Conservation (phyloP, 2,113 vertebrate genomes). For the Platichthys stellatus region DNA sequence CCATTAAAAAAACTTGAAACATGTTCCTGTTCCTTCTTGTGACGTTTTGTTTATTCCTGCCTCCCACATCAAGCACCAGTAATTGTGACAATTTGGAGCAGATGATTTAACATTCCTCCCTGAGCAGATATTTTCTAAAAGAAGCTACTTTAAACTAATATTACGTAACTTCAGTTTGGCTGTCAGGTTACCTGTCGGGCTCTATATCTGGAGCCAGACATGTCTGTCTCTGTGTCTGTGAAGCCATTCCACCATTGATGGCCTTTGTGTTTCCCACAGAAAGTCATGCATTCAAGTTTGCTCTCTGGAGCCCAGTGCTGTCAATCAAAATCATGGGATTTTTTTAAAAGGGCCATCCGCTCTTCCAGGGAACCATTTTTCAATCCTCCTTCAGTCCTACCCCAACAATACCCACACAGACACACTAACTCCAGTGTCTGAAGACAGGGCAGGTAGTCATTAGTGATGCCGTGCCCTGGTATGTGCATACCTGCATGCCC, state of each 20-base stretch:
- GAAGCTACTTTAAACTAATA: constrained; percentile 40
- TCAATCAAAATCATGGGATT: constrained; percentile 69
- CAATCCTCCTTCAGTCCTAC: constrained; percentile 40
- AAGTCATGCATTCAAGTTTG: constrained; percentile 65
- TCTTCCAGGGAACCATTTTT: constrained; percentile 55
- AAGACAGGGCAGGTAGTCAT: constrained; percentile 68
- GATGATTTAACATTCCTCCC: constrained; percentile 22
- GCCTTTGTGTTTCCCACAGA: constrained; percentile 67
- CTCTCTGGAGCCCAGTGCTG: constrained; percentile 56
- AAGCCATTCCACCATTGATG: constrained; percentile 36
- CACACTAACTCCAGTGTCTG: constrained; percentile 47
- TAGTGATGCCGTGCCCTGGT: constrained; percentile 54
- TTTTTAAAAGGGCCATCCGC: constrained; percentile 37
- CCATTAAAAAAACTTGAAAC: not conserved
- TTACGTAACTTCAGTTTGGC: constrained; percentile 58
- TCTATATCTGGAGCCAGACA: constrained; percentile 62
- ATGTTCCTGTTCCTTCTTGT: not conserved
- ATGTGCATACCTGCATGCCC: constrained; percentile 54
- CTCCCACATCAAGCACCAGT: constrained; percentile 3
- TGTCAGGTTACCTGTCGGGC: constrained; percentile 44
- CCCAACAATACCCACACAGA: constrained; percentile 52
- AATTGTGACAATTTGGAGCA: not conserved
- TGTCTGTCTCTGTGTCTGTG: constrained; percentile 47
- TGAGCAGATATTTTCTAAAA: constrained; percentile 1
- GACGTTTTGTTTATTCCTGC: not conserved